These are phyloP conservation scores for Xanthia icteritia DNA, from an alignment of 2,888 invertebrate genomes.

Conservation along the genomic window DNA sequence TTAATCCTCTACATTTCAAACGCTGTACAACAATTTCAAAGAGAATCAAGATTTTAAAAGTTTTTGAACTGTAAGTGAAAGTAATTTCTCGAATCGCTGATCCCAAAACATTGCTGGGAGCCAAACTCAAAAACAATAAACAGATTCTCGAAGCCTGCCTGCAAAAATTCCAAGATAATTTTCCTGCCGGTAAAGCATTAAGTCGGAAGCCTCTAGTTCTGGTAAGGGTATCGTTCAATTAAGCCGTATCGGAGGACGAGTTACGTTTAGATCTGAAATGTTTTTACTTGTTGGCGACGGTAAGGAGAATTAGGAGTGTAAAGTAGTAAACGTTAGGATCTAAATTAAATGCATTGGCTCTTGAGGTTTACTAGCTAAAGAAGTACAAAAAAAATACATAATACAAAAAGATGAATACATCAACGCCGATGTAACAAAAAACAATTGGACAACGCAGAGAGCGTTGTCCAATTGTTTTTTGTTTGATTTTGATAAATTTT, in stretches of 20 bases:
- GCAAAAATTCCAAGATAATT: conserved; percentile 79
- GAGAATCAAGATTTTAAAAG: conserved; percentile 71
- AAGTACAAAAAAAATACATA: background rate
- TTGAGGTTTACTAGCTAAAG: background rate
- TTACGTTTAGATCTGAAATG: background rate
- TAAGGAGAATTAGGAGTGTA: background rate
- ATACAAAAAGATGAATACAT: background rate
- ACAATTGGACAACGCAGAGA: too few relatives aligned
- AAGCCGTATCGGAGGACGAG: conserved; percentile 12
- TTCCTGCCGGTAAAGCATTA: conserved; percentile 73
- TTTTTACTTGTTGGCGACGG: background rate
- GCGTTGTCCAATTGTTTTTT: background rate
- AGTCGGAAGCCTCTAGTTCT: conserved; percentile 66
- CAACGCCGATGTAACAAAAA: too few relatives aligned
- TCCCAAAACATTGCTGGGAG: conserved; percentile 75
- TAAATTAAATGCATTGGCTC: background rate
- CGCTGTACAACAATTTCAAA: conserved; percentile 62
- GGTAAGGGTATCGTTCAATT: conserved; percentile 59
- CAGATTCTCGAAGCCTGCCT: conserved; percentile 71
- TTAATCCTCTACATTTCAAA: conserved; percentile 62
- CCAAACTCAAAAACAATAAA: conserved; percentile 83
- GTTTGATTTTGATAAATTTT: background rate
- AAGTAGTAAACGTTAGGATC: background rate
- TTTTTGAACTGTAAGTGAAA: conserved; percentile 71
- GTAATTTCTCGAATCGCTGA: conserved; percentile 79